Evolutionary conservation across 2,888 invertebrate species (phyloP), one percentile per base, ranked within the genome.

Genomic region (Chironomus riparius): DNA sequence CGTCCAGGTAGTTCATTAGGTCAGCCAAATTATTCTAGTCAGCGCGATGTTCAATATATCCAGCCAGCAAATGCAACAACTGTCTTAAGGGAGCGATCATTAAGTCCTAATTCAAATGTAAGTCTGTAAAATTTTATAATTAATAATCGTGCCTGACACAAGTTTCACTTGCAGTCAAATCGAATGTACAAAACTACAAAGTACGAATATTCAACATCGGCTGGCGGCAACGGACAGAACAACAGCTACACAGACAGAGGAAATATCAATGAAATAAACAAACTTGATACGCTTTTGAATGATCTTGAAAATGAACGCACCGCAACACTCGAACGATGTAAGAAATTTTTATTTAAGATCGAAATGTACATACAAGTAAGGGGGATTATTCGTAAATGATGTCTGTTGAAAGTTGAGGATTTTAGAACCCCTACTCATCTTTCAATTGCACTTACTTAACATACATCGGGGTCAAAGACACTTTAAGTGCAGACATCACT

Each of bases 261-360:
- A 22, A 76, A 79, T 22, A 81, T 82, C 79, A 87, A 90, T 80
- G 92, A 91, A 80, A 90, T 92, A 69, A 91, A 90, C 79, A 91
- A 92, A 82, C 83, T 92, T 80, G 92, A 92, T 82, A 90, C 90
- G 0, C 83, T 92, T 70, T 85, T 92, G 75, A 91, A 91, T 79
- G 92, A 92, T 82, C 83, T 92, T 79, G 90, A 91, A 79, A 80
- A 82, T 76, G 84, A 84, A 78, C 81, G 84, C 5, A 81, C 83
- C 76, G 80, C 81, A 47, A 82, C 83, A 22, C 81, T 80, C 76
- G 81, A 82, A 77, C 80, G 79, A 79, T 81, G 81, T 81, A 79
- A 78, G 74, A 62, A 10, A 13, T 15, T 56, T 13, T 38, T 38
- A 38, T 38, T 38, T 38, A 4, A 10, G 38, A 38, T 38, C 5